Evolutionary conservation across 1,140 invertebrate species (phyloP), one percentile per base, ranked within the genome.

Genomic region (Hyles euphorbiae): DNA sequence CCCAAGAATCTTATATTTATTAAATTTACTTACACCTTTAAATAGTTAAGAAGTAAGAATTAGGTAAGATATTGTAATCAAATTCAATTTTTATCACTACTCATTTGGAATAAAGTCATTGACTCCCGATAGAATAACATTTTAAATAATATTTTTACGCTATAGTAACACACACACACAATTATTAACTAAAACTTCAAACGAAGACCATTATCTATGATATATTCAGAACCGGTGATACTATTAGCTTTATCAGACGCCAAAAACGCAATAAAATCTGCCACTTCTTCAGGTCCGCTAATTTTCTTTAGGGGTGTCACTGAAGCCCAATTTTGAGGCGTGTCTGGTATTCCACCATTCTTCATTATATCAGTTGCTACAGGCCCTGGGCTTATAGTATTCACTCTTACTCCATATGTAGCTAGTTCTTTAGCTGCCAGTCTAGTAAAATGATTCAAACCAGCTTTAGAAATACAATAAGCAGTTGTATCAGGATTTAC

Each of bases 381-480:
- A 3, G 56, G 58, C 1, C 93, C 93, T 50, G 94, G 94, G 79
- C 93, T 93, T 0, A 94, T 93, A 53, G 90, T 83, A 81, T 62
- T 62, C 34, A 60, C 62, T 44, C 54, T 51, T 2, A 64, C 58
- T 0, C 58, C 57, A 22, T 46, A 91, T 2, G 87, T 48, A 33
- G 92, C 93, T 11, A 94, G 76, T 78, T 94, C 93, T 65, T 94
- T 87, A 11, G 92, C 92, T 12, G 85, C 62, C 45, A 91, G 93
- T 64, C 91, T 80, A 2, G 95, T 95, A 43, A 96, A 90, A 69
- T 96, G 94, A 83, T 95, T 93, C 3, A 96, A 57, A 22, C 94
- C 94, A 55, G 94, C 62, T 55, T 64, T 64, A 1, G 61, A 63
- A 32, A 46, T 34, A n/a, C 52, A 46, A 11, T 63, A 63, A 81